Conservation (phyloP, 2,113 vertebrate genomes). For the Talpa occidentalis region DNA sequence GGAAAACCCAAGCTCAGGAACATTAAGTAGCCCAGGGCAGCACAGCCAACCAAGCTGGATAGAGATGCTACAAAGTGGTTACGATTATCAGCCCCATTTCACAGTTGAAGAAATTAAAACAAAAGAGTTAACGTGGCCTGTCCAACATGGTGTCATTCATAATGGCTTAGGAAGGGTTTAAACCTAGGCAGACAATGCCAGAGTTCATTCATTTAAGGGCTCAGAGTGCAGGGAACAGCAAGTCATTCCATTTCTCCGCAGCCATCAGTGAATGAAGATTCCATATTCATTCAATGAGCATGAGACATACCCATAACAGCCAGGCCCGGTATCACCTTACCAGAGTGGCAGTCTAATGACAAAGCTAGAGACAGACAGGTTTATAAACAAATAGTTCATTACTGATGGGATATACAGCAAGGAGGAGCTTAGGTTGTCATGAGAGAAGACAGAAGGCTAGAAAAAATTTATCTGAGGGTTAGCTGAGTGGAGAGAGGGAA, state of each 20-base stretch:
- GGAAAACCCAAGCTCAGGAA: background rate
- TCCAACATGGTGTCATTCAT: fast-evolving
- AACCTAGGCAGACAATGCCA: background rate
- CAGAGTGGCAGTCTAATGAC: background rate
- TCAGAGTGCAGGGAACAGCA: background rate
- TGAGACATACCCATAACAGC: background rate
- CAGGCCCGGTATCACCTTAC: background rate
- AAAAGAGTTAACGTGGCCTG: background rate
- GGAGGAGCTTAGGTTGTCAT: background rate
- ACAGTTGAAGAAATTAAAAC: background rate
- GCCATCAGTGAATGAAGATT: background rate
- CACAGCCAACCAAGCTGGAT: background rate
- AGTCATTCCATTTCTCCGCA: background rate
- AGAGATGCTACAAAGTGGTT: background rate
- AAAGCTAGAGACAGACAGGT: background rate
- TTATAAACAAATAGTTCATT: background rate
- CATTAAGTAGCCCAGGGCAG: background rate
- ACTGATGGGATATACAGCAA: background rate
- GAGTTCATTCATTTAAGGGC: background rate
- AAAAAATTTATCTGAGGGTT: background rate
- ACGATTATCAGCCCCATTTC: background rate
- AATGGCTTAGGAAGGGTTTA: background rate
- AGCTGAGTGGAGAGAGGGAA: background rate
- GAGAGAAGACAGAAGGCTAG: too few species aligned
- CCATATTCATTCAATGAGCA: background rate